Evolutionary conservation across 1,140 invertebrate species (phyloP).

Genomic region (Pygmarrhopalites habei): DNA sequence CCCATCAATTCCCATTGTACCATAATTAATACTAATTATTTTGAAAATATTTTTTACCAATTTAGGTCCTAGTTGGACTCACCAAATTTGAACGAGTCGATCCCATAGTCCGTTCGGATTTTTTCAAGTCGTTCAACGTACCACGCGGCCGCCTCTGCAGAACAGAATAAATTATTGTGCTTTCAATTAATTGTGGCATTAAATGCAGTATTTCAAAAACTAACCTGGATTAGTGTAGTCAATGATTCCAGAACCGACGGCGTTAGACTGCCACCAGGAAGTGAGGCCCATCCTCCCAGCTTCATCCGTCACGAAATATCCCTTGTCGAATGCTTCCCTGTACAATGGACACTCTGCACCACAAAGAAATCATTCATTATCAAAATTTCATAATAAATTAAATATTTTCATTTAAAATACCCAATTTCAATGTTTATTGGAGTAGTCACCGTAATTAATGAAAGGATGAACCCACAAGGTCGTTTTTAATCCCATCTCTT

Average conservation of each 20-base stretch:
- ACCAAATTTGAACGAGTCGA: constrained; percentile 80
- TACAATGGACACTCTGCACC: constrained; percentile 48
- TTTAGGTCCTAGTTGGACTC: neutral
- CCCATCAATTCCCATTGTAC: neutral
- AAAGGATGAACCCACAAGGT: constrained; percentile 88
- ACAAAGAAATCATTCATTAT: no score
- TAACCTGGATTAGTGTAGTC: constrained; percentile 69
- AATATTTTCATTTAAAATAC: no score
- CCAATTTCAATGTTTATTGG: no score
- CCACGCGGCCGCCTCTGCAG: constrained; percentile 62
- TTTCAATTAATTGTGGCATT: no score
- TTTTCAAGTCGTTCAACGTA: constrained; percentile 56
- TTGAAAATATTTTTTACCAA: neutral
- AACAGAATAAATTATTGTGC: no score
- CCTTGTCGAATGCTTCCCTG: constrained; percentile 27
- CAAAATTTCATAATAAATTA: no score
- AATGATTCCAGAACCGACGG: constrained; percentile 53
- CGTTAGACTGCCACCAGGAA: constrained; percentile 85
- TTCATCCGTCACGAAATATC: constrained; percentile 43
- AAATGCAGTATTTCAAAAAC: no score
- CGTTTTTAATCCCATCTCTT: constrained; percentile 59
- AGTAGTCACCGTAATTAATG: constrained; percentile 55
- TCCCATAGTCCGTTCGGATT: constrained; percentile 55
- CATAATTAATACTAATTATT: neutral
- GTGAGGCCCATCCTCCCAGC: constrained; percentile 51